These are phyloP conservation scores for Oxystoma pomonae DNA, from an alignment of 2,888 invertebrate genomes.

Conservation along the genomic window DNA sequence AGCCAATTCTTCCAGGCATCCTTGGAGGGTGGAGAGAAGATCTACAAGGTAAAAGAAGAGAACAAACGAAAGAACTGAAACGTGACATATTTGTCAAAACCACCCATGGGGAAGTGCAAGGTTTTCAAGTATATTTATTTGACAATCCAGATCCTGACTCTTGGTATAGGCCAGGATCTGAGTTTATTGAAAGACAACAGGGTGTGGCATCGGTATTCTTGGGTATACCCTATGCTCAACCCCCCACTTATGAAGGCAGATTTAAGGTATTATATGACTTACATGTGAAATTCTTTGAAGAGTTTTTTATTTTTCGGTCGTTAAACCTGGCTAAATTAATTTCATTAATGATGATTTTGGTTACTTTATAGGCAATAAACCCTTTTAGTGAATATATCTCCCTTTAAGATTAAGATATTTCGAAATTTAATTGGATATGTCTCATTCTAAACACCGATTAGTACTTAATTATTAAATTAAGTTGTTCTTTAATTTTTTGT, in stretches of 20 bases:
- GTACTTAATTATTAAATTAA: too few species aligned
- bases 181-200: constrained; percentile 72
- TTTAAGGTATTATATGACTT: constrained; percentile 74
- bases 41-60: constrained; percentile 74
- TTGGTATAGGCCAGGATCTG: constrained; percentile 71
- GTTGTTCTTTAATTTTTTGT: too few species aligned
- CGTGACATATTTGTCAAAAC: constrained; percentile 77
- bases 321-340: too few species aligned
- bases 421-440: too few species aligned
- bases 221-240: constrained; percentile 92
- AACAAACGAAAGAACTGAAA: constrained; percentile 64
- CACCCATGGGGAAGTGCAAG: constrained; percentile 80
- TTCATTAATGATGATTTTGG: too few species aligned
- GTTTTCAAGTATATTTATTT: constrained; percentile 81
- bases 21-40: constrained; percentile 82
- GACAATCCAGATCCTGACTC: constrained; percentile 80
- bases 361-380: too few species aligned
- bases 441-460: too few species aligned
- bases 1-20: constrained; percentile 71
- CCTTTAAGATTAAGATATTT: too few species aligned
- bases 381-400: too few species aligned
- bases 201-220: constrained; percentile 77
- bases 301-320: too few species aligned
- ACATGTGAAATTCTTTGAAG: too few species aligned
- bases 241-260: constrained; percentile 80